phyloP scores from a whole-genome alignment of 2,113 vertebrate genomes.

The Atherinomorus stipes region DNA sequence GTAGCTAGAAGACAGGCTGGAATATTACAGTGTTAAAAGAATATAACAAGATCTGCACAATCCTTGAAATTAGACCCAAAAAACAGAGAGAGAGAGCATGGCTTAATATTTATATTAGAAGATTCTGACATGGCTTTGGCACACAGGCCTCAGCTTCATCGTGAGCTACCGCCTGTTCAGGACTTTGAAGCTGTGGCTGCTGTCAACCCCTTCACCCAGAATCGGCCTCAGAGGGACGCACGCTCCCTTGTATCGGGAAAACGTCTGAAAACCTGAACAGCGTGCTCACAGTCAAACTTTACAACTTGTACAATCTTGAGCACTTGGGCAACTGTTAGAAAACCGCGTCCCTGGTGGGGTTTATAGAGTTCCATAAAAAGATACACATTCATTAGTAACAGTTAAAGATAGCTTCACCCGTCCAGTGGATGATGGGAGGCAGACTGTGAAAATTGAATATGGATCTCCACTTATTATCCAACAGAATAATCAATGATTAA shows the following conservation, averaged over 20 bases:
- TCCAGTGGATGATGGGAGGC: neutral
- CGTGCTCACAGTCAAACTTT: conserved; percentile 5
- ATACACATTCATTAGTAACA: neutral
- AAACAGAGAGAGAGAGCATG: neutral
- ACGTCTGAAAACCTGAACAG: conserved; percentile 49
- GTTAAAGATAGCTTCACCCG: no score
- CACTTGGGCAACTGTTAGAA: neutral
- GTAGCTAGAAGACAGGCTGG: neutral
- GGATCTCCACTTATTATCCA: neutral
- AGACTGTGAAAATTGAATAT: neutral
- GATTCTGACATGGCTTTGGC: neutral
- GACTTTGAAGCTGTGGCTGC: conserved; percentile 50
- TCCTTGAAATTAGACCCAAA: neutral
- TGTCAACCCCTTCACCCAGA: conserved; percentile 59
- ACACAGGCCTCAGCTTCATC: neutral
- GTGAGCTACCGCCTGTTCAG: neutral
- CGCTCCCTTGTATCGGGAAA: conserved; percentile 47
- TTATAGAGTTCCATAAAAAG: neutral
- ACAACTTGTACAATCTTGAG: neutral
- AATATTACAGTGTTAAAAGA: neutral
- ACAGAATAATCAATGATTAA: conserved; percentile 12
- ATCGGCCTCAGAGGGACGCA: conserved; percentile 43
- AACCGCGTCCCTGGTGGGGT: neutral
- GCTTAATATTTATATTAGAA: neutral
- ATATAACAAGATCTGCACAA: no score